These are phyloP conservation scores for Ochropleura leucogaster DNA, from an alignment of 2,888 invertebrate genomes.

Conservation along the genomic window DNA sequence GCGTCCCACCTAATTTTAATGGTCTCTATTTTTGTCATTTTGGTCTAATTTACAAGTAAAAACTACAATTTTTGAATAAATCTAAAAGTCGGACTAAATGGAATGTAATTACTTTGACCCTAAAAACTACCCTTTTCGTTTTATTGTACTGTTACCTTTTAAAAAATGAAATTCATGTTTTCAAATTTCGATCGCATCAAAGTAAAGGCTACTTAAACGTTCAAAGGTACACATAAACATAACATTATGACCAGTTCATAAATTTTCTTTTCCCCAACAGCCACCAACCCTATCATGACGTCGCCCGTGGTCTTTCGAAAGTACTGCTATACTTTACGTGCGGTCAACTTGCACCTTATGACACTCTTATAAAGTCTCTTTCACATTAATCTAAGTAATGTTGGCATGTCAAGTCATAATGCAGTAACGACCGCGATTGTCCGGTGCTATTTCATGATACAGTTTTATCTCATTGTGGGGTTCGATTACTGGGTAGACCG, in stretches of 20 bases:
- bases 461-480: conserved; percentile 69
- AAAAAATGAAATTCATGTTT: neutral
- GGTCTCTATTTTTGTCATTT: no score
- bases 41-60: no score
- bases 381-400: conserved; percentile 47
- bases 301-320: conserved; percentile 75
- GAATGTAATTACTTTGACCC: no score
- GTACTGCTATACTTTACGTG: conserved; percentile 74
- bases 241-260: conserved; percentile 43
- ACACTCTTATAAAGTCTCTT: conserved; percentile 60
- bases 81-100: no score
- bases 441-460: conserved; percentile 78
- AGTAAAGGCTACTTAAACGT: conserved; percentile 13
- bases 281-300: conserved; percentile 63
- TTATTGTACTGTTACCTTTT: conserved; percentile 13
- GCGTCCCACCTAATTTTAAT: no score
- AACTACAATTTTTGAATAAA: no score
- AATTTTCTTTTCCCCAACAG: conserved; percentile 50
- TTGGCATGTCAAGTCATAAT: conserved; percentile 70
- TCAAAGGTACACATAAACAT: conserved; percentile 10
- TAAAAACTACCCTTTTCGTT: neutral
- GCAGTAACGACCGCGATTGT: conserved; percentile 77
- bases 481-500: conserved; percentile 65
- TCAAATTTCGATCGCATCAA: conserved; percentile 17
- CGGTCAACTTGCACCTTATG: conserved; percentile 55